These are phyloP conservation scores for Gortyna flavago DNA, from an alignment of 2,888 invertebrate genomes.

Conservation along the genomic window DNA sequence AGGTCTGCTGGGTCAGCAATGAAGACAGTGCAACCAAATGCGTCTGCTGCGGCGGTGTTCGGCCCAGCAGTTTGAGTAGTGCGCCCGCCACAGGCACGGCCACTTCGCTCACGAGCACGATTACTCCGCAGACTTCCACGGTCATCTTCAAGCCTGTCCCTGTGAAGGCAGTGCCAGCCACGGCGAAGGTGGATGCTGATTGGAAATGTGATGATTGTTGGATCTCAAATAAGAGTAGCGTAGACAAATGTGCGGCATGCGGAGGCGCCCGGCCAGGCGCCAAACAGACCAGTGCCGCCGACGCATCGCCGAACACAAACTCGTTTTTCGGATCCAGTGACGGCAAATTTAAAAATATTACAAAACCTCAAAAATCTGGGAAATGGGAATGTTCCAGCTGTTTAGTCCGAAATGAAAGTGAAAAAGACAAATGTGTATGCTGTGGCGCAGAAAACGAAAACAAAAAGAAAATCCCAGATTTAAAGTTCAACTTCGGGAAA, in stretches of 20 bases:
- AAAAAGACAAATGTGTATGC: constrained; percentile 77
- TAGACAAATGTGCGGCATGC: constrained; percentile 78
- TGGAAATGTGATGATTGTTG: constrained; percentile 80
- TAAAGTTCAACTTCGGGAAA: constrained; percentile 77
- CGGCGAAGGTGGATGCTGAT: constrained; percentile 45
- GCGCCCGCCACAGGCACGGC: constrained; percentile 2
- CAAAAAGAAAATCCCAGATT: constrained; percentile 63
- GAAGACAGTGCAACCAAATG: constrained; percentile 71
- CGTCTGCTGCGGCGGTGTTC: constrained; percentile 73
- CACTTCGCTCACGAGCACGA: constrained; percentile 3
- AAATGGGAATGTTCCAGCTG: constrained; percentile 83
- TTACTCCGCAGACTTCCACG: constrained; percentile 4
- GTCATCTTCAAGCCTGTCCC: constrained; percentile 21
- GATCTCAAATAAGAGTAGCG: constrained; percentile 74
- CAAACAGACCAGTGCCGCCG: constrained; percentile 44
- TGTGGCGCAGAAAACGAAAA: constrained; percentile 74
- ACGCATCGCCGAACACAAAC: constrained; percentile 27
- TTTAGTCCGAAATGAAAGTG: constrained; percentile 78
- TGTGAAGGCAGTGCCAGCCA: not conserved
- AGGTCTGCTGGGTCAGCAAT: constrained; percentile 77
- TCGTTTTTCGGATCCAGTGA: constrained; percentile 58
- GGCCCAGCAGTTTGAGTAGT: constrained; percentile 55
- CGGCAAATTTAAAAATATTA: constrained; percentile 68
- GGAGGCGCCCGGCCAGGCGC: constrained; percentile 69
- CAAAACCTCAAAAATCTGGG: constrained; percentile 72